Conservation (phyloP, 2,888 invertebrate species). For the Leptinotarsa tumamoca region DNA sequence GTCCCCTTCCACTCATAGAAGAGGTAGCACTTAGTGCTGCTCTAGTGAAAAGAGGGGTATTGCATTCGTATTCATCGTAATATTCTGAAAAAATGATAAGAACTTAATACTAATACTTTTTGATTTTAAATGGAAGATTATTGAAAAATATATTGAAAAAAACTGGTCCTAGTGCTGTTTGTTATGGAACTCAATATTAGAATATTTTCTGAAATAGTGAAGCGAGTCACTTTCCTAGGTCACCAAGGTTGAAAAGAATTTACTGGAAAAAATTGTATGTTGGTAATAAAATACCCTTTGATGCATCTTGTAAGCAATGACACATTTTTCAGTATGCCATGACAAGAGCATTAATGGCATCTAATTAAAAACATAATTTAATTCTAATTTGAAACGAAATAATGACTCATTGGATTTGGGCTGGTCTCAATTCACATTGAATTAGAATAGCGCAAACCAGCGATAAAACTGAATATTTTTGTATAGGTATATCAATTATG, state of each 20-base stretch:
- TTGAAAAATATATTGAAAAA: too few species aligned
- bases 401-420: slow-evolving; percentile 24
- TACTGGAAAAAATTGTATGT: too few species aligned
- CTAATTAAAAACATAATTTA: slow-evolving; percentile 1
- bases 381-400: slow-evolving; percentile 2
- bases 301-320: not conserved
- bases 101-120: not conserved
- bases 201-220: too few species aligned
- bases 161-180: too few species aligned
- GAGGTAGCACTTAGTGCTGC: slow-evolving; percentile 85
- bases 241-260: too few species aligned
- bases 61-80: slow-evolving; percentile 79
- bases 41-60: slow-evolving; percentile 79
- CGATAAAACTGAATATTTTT: not conserved
- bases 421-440: not conserved
- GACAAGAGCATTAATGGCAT: not conserved
- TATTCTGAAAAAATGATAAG: slow-evolving; percentile 64
- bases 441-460: not conserved
- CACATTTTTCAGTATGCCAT: not conserved
- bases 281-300: too few species aligned
- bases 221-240: too few species aligned
- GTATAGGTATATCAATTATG: too few species aligned
- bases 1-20: slow-evolving; percentile 82
- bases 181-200: too few species aligned
- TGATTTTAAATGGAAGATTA: too few species aligned